Evolutionary conservation across 2,113 vertebrate genomes (phyloP).

Genomic region (Hiodon tergisus): DNA sequence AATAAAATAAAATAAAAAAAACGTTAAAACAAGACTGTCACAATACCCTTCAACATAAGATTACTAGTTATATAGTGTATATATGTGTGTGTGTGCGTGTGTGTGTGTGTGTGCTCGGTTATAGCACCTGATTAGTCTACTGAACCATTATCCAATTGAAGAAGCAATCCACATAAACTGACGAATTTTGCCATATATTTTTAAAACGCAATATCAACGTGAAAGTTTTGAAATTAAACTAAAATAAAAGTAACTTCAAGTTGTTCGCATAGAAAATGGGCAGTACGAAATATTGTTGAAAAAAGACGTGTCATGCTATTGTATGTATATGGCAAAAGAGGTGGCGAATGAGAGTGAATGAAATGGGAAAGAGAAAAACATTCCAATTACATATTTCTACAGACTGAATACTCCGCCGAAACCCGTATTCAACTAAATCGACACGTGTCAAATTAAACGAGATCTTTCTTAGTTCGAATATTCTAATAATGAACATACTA

Average conservation of each 20-base stretch:
- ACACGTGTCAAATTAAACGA: conserved; percentile 10
- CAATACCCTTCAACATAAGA: too few species aligned
- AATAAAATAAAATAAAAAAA: not conserved
- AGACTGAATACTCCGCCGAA: not conserved
- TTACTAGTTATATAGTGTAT: not conserved
- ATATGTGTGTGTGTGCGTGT: too few species aligned
- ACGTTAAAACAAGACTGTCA: not conserved
- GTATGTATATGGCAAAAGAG: not conserved
- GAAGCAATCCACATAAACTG: conserved; percentile 30
- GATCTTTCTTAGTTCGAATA: not conserved
- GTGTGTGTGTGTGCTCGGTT: conserved; percentile 33
- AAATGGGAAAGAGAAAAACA: conserved; percentile 11
- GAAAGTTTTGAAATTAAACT: not conserved
- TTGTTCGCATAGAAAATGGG: not conserved
- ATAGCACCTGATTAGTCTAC: conserved; percentile 63
- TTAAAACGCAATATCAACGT: not conserved
- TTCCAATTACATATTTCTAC: not conserved
- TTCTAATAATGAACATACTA: conserved; percentile 2
- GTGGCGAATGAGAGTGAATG: not conserved
- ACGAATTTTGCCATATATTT: conserved; percentile 36
- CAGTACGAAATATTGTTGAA: not conserved
- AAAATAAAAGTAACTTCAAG: not conserved
- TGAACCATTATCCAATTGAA: conserved; percentile 62
- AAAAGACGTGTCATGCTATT: too few species aligned
- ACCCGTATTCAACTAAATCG: conserved; percentile 2